Percentiles rank a stretch among this genome's conserved stretches.
These are phyloP conservation scores for Camponotus pennsylvanicus DNA, from an alignment of 1,140 invertebrate genomes.

Conservation along the genomic window DNA sequence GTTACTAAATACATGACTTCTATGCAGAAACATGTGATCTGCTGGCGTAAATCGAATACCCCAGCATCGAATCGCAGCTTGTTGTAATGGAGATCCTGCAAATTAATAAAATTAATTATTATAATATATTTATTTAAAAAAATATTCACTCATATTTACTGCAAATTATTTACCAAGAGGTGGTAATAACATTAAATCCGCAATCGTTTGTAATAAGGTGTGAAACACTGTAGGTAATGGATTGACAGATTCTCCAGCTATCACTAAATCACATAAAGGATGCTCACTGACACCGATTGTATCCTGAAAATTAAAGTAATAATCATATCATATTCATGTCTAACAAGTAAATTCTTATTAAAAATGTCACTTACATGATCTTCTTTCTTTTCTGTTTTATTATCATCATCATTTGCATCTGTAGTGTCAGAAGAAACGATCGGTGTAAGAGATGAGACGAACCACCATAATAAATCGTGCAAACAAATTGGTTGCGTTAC, in stretches of 20 bases:
- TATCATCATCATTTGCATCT: constrained; percentile 85
- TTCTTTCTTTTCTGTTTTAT: constrained; percentile 86
- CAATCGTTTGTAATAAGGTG: constrained; percentile 95
- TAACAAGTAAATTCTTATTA: constrained; percentile 15
- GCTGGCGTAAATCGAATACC: constrained; percentile 94
- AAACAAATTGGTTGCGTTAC: constrained; percentile 96
- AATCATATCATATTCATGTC: not conserved
- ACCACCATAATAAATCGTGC: constrained; percentile 98
- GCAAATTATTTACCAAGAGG: constrained; percentile 87
- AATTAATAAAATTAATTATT: constrained; percentile 20
- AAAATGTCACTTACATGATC: constrained; percentile 84
- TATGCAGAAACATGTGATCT: constrained; percentile 97
- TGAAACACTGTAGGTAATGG: constrained; percentile 95
- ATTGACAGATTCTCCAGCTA: constrained; percentile 93
- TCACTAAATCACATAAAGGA: constrained; percentile 92
- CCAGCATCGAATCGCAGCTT: constrained; percentile 98
- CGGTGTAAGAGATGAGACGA: constrained; percentile 91
- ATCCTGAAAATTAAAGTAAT: constrained; percentile 79
- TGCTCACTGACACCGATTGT: constrained; percentile 91
- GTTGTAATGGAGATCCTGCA: constrained; percentile 92
- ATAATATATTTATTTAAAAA: not conserved
- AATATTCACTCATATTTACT: not conserved
- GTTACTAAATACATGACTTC: constrained; percentile 97
- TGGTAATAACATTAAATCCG: constrained; percentile 96
- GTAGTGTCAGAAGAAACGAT: constrained; percentile 79